A percentile compares a stretch with the other conserved stretches of the same genome.
phyloP scores from a whole-genome alignment of 2,113 vertebrate species.

The Prionailurus viverrinus region DNA sequence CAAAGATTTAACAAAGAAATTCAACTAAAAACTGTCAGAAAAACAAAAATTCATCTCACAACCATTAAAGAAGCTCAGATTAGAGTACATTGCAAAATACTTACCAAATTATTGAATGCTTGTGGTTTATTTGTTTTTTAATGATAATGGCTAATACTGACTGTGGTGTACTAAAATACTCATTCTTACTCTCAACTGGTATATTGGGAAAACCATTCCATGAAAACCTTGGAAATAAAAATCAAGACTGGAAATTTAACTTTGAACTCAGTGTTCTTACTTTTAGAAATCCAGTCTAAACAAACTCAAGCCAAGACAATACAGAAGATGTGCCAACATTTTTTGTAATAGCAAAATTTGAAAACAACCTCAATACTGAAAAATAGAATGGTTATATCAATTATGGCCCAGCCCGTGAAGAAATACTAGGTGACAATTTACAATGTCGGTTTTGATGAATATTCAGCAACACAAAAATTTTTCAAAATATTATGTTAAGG shows the following conservation, averaged over 20 bases:
- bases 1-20: not conserved
- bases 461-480: not conserved
- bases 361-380: not conserved
- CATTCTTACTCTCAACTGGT: not conserved
- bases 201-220: not conserved
- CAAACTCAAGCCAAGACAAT: not conserved
- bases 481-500: not conserved
- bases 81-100: not conserved
- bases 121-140: not conserved
- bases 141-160: not conserved
- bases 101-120: not conserved
- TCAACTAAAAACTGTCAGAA: not conserved
- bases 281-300: constrained; percentile 1
- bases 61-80: not conserved
- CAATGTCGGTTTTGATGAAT: not conserved
- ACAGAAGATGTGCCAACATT: not conserved
- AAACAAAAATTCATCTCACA: not conserved
- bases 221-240: not conserved
- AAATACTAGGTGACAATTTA: not conserved
- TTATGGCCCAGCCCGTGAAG: not conserved
- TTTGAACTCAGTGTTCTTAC: not conserved
- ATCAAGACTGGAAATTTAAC: not conserved
- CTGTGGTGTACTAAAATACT: not conserved
- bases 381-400: not conserved
- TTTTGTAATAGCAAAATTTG: not conserved